A percentile compares a stretch with the other conserved stretches of the same genome.
These are phyloP conservation scores for Pterocles gutturalis DNA, from an alignment of 2,113 vertebrate genomes.

Conservation along the genomic window DNA sequence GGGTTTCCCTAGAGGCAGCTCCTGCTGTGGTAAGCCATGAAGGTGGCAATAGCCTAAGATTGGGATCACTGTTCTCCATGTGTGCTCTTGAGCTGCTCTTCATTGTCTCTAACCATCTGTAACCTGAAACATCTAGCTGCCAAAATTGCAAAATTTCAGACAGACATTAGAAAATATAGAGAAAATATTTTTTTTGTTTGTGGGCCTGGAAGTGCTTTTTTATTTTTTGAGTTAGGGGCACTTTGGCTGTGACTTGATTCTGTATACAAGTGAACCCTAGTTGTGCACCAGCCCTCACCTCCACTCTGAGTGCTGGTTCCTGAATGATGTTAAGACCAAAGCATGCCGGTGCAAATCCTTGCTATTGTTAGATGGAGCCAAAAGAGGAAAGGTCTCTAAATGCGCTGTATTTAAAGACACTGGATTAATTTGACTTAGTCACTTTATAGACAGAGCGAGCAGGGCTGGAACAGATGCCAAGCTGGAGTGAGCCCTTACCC, in stretches of 20 bases:
- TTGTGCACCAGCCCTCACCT: background rate
- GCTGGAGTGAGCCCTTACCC: background rate
- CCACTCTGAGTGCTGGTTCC: background rate
- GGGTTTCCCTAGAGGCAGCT: background rate
- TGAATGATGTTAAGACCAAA: background rate
- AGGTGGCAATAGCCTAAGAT: background rate
- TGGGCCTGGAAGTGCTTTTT: background rate
- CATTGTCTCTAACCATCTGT: background rate
- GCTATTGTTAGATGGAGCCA: background rate
- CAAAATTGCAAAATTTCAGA: background rate
- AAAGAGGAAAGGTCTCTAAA: background rate
- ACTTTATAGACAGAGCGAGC: background rate
- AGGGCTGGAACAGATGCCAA: slow-evolving; percentile 2
- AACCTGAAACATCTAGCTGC: background rate
- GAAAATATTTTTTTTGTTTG: background rate
- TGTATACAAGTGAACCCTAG: background rate
- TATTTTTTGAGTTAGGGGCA: background rate
- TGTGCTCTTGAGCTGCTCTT: background rate
- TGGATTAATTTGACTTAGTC: background rate
- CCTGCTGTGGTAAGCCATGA: background rate
- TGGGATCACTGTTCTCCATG: background rate
- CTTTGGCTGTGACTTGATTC: background rate
- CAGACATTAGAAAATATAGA: background rate
- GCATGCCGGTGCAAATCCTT: background rate
- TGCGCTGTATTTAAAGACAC: background rate